phyloP scores from a whole-genome alignment of 2,888 invertebrate species.

The Leptopilina syphax region DNA sequence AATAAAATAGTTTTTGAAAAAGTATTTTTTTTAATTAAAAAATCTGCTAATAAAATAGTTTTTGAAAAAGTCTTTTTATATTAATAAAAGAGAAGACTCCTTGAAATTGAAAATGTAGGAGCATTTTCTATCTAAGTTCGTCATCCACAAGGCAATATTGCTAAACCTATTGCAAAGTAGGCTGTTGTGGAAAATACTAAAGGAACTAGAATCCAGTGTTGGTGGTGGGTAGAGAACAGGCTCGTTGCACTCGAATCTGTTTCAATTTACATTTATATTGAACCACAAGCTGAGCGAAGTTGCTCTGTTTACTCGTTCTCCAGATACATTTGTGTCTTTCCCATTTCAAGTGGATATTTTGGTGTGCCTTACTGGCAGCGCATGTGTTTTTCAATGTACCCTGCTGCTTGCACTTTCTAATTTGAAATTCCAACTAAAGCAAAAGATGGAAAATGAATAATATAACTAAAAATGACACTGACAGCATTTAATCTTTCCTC shows the following conservation, averaged over 20 bases:
- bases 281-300: constrained; percentile 59
- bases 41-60: not conserved
- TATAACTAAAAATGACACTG: constrained; percentile 20
- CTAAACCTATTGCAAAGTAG: constrained; percentile 25
- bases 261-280: constrained; percentile 77
- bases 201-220: constrained; percentile 37
- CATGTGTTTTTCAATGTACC: constrained; percentile 37
- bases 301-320: constrained; percentile 65
- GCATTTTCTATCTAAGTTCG: constrained; percentile 29
- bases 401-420: constrained; percentile 9
- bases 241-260: constrained; percentile 71
- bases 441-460: constrained; percentile 32
- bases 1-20: not conserved
- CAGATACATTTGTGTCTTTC: constrained; percentile 69
- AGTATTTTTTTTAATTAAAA: not conserved
- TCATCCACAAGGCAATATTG: constrained; percentile 27
- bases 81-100: not conserved
- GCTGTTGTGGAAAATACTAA: constrained; percentile 24
- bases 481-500: constrained; percentile 19
- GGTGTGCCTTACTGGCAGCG: constrained; percentile 29
- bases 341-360: constrained; percentile 58
- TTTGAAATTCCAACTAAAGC: constrained; percentile 36
- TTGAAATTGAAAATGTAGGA: not conserved
- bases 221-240: constrained; percentile 24
- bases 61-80: not conserved